These are phyloP conservation scores for Cynaeus angustus DNA, from an alignment of 2,888 invertebrate species.

Conservation along the genomic window DNA sequence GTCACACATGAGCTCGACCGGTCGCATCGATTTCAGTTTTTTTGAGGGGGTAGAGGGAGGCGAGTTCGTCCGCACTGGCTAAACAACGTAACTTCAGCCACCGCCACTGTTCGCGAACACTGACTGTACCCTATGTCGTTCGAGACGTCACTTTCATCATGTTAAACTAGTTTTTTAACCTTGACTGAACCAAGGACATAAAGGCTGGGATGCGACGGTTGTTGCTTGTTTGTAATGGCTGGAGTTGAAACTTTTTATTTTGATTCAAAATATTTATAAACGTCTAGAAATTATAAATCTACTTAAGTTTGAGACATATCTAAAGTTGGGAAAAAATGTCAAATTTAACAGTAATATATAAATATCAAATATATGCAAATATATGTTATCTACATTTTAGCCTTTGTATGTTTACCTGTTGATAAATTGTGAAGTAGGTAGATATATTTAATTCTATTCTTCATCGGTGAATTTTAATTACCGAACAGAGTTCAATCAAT, in stretches of 20 bases:
- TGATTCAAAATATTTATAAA: background rate
- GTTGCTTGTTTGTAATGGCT: too few relatives aligned
- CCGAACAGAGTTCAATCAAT: too few relatives aligned
- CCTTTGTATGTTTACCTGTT: too few relatives aligned
- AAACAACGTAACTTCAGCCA: conserved; percentile 21
- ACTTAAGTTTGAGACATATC: too few relatives aligned
- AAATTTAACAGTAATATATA: too few relatives aligned
- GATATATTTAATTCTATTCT: too few relatives aligned
- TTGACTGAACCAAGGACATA: conserved; percentile 28
- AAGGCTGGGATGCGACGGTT: conserved; percentile 3
- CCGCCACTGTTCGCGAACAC: conserved; percentile 23
- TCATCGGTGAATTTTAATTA: too few relatives aligned
- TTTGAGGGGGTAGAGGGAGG: conserved; percentile 33
- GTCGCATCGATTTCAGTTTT: conserved; percentile 53
- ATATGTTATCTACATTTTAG: too few relatives aligned
- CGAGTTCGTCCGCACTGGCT: conserved; percentile 28
- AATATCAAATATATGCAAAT: too few relatives aligned
- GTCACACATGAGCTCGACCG: conserved; percentile 50
- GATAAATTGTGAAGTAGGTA: too few relatives aligned
- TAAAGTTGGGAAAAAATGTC: too few relatives aligned
- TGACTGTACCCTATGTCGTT: background rate
- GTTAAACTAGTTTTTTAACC: conserved; percentile 51
- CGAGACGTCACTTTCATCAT: conserved; percentile 26
- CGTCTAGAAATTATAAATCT: too few relatives aligned
- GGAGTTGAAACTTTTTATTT: background rate